Evolutionary conservation across 2,797 vertebrate genomes (phyloP), one percentile per base, ranked within the genome.

Genomic region (Delichon dasypus): DNA sequence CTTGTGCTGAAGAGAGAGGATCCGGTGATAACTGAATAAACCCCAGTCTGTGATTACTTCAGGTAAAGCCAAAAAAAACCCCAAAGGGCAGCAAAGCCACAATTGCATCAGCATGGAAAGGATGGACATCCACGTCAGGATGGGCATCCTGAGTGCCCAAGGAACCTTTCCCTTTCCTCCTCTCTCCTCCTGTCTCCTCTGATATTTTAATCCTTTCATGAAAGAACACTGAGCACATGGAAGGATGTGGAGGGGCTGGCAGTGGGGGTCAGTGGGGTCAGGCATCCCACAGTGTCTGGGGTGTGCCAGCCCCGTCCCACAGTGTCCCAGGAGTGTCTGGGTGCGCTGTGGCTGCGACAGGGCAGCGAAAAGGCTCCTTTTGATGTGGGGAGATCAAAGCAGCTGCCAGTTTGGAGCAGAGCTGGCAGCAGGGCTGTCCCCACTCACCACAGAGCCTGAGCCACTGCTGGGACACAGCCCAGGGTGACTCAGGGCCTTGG

Each of bases 221-320:
- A 16, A 32, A 36, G 25, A 11, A 7, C 36, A 14, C 17, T 8
- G 57, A 70, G 54, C 48, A 19, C 26, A 0, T 2, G 20, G 60
- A 11, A 68, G 30, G 13, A 4, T 3, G n/a, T 44, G 57, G 53
- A 12, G 26, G 65, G 18, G 62, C 6, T 16, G 48, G 65, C 58
- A 26, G 21, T 0, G 3, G 0, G 0, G 60, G 53, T 66, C 26
- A 13, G 74, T 13, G 7, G 32, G 62, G 58, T 42, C 36, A n/a
- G n/a, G 40, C 9, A 1, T 54, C 57, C 38, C 2, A 2, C 5
- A 0, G 20, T 0, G 40, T 78, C 32, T 68, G 48, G 61, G 30
- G 1, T 53, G 57, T 23, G 18, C 40, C 64, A 27, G 8, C 4
- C 22, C 86, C 11, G 3, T 48, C 64, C 36, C 2, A 2, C 2